A percentile compares a stretch with the other conserved stretches of the same genome.
phyloP scores from a whole-genome alignment of 2,797 vertebrate genomes.

The Psittacula echo region DNA sequence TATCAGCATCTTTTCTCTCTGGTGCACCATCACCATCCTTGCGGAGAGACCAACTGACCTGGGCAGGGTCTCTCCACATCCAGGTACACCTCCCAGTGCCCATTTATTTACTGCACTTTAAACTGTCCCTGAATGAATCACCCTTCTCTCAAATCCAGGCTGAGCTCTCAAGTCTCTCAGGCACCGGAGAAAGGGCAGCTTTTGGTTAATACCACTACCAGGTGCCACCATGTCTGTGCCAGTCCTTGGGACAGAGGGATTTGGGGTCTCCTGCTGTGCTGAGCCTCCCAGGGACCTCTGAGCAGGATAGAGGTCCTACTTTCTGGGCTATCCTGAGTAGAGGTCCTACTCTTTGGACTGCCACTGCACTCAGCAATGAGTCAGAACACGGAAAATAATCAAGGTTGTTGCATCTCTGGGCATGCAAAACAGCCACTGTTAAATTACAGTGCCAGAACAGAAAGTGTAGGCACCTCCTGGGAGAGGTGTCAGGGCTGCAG shows the following conservation, averaged over 20 bases:
- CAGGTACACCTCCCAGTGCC: not conserved
- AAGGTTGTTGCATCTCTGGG: not conserved
- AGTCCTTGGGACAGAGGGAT: not conserved
- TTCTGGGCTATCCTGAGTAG: not conserved
- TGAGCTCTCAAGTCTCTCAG: not conserved
- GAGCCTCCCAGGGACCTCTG: not conserved
- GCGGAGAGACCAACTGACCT: not conserved
- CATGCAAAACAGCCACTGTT: fast-evolving
- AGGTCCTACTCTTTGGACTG: not conserved
- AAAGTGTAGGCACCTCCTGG: fast-evolving
- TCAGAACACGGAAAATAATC: not conserved
- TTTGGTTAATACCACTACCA: not conserved
- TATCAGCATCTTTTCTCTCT: not conserved
- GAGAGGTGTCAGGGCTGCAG: not conserved
- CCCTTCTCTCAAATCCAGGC: not conserved
- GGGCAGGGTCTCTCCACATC: not conserved
- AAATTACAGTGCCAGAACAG: not conserved
- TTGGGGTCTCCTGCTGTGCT: not conserved
- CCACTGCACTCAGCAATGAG: not conserved
- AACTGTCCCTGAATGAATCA: not conserved
- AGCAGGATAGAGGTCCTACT: not conserved
- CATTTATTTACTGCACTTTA: not conserved
- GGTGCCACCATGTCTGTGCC: not conserved
- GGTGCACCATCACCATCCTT: not conserved
- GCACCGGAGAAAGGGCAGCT: not conserved